phyloP scores from a whole-genome alignment of 2,113 vertebrate genomes.

The Epinephelus cyanopodus region DNA sequence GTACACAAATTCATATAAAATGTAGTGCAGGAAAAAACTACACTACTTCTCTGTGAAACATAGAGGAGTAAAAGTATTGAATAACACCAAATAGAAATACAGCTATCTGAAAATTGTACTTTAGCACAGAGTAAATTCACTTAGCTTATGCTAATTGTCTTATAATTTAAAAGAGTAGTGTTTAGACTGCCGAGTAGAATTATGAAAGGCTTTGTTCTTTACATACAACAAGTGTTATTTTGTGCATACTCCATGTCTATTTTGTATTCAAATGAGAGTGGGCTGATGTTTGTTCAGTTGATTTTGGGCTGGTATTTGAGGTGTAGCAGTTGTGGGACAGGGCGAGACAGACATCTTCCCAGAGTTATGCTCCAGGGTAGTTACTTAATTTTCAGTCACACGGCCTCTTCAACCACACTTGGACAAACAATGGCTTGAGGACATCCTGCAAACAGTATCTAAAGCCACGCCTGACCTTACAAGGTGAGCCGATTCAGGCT shows the following conservation, averaged over 20 bases:
- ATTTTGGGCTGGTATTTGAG: neutral
- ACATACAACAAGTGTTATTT: neutral
- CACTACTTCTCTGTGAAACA: too few relatives aligned
- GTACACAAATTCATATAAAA: too few relatives aligned
- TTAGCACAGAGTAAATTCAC: too few relatives aligned
- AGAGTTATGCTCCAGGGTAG: conserved; percentile 18
- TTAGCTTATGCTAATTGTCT: too few relatives aligned
- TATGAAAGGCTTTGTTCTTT: neutral
- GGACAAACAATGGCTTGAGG: conserved; percentile 1
- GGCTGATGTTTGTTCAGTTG: neutral
- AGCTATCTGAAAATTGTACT: too few relatives aligned
- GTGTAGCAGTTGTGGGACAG: neutral
- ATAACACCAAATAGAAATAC: too few relatives aligned
- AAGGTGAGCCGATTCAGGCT: conserved; percentile 25
- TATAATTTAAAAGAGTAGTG: too few relatives aligned
- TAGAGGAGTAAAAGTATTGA: too few relatives aligned
- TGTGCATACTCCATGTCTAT: neutral
- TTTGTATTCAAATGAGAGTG: neutral
- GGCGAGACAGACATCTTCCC: conserved; percentile 15
- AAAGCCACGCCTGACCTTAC: conserved; percentile 56
- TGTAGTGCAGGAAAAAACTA: too few relatives aligned
- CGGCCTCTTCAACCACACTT: conserved; percentile 27
- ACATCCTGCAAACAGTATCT: conserved; percentile 46
- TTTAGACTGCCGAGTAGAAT: too few relatives aligned
- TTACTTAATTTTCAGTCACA: conserved; percentile 50